These are phyloP conservation scores for Amphiduros pacificus DNA, from an alignment of 2,888 invertebrate species.

Conservation along the genomic window DNA sequence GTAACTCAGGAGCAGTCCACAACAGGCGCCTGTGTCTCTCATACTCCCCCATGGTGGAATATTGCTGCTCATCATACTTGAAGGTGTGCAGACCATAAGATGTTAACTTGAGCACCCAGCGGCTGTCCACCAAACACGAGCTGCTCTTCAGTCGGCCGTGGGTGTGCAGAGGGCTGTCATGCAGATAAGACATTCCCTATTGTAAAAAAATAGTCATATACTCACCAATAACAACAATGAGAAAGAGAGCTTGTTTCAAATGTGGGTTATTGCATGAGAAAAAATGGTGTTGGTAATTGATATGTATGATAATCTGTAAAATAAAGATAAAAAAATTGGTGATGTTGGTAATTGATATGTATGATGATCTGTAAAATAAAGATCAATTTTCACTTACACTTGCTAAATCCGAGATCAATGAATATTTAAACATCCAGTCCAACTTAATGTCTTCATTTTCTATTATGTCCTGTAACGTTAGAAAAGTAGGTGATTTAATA, in stretches of 20 bases:
- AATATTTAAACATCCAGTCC: slow-evolving; percentile 90
- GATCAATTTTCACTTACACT: slow-evolving; percentile 70
- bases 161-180: slow-evolving; percentile 41
- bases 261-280: too few species aligned
- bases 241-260: too few species aligned
- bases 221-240: too few species aligned
- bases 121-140: slow-evolving; percentile 82
- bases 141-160: slow-evolving; percentile 83
- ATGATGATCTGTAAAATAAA: too few species aligned
- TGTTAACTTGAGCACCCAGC: slow-evolving; percentile 83
- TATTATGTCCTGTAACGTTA: slow-evolving; percentile 47
- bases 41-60: too few species aligned
- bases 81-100: slow-evolving; percentile 73
- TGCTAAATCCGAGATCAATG: slow-evolving; percentile 90
- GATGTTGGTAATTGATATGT: too few species aligned
- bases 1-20: slow-evolving; percentile 73
- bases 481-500: too few species aligned
- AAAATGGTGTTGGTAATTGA: too few species aligned
- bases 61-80: too few species aligned
- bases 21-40: slow-evolving; percentile 7
- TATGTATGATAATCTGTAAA: too few species aligned
- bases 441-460: slow-evolving; percentile 69
- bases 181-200: slow-evolving; percentile 11
- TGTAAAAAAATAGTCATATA: too few species aligned
- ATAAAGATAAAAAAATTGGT: too few species aligned